phyloP scores from a whole-genome alignment of 2,797 vertebrate genomes.

The Chelmon rostratus region DNA sequence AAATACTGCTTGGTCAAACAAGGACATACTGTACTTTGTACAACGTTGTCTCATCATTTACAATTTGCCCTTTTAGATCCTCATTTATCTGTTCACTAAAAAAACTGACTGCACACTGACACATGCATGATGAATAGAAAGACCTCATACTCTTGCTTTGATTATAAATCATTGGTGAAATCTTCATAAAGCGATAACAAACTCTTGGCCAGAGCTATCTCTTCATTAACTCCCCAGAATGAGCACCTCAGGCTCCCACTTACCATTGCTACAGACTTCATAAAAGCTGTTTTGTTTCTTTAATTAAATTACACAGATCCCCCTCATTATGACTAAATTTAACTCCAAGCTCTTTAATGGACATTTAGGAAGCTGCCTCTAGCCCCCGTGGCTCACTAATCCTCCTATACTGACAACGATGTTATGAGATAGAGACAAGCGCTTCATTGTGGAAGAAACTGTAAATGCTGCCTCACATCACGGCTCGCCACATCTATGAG shows the following conservation, averaged over 20 bases:
- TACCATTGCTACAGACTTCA: slow-evolving; percentile 33
- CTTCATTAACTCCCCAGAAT: slow-evolving; percentile 26
- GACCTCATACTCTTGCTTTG: slow-evolving; percentile 15
- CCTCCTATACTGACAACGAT: slow-evolving; percentile 14
- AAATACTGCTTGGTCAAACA: neutral
- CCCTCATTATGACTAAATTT: slow-evolving; percentile 40
- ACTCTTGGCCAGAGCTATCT: slow-evolving; percentile 11
- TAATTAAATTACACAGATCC: slow-evolving; percentile 53
- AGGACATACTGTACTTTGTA: neutral
- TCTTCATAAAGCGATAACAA: slow-evolving; percentile 6
- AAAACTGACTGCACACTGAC: neutral
- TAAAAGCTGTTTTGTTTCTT: slow-evolving; percentile 53
- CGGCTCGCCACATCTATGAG: slow-evolving; percentile 40
- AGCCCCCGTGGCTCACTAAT: slow-evolving; percentile 18
- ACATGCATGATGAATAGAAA: slow-evolving; percentile 27
- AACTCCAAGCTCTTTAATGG: slow-evolving; percentile 44
- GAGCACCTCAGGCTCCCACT: slow-evolving; percentile 44
- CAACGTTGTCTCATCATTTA: slow-evolving; percentile 19
- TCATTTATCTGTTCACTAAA: slow-evolving; percentile 16
- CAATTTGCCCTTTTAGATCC: slow-evolving; percentile 8
- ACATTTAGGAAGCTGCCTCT: slow-evolving; percentile 43
- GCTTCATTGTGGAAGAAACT: slow-evolving; percentile 53
- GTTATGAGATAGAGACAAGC: slow-evolving; percentile 54
- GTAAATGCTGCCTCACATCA: slow-evolving; percentile 40
- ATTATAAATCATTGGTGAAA: slow-evolving; percentile 50